These are phyloP conservation scores for Muscicapa striata DNA, from an alignment of 2,797 vertebrate species.

Conservation along the genomic window DNA sequence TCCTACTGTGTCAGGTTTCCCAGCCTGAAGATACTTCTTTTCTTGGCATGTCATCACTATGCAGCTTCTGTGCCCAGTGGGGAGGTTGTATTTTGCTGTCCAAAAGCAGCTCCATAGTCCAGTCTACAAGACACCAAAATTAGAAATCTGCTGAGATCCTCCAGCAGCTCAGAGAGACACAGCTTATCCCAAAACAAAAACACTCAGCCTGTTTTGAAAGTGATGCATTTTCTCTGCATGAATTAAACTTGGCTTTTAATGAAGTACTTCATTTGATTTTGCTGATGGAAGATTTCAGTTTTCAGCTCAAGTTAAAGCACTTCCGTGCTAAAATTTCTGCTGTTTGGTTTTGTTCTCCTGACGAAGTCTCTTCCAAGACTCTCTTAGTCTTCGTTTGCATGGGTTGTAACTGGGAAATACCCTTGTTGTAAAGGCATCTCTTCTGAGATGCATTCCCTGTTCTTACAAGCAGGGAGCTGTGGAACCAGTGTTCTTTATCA, in stretches of 20 bases:
- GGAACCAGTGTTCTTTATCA: background rate
- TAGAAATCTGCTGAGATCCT: background rate
- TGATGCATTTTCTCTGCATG: background rate
- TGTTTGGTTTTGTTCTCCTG: background rate
- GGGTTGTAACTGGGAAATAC: background rate
- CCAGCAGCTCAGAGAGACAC: background rate
- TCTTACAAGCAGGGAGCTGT: background rate
- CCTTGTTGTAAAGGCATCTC: background rate
- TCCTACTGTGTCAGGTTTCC: background rate
- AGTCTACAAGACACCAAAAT: background rate
- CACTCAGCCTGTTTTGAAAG: background rate
- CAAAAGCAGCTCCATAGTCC: background rate
- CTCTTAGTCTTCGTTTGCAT: background rate
- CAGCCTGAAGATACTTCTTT: background rate
- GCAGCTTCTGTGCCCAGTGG: background rate
- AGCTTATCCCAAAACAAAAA: conserved; percentile 8
- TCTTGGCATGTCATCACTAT: background rate
- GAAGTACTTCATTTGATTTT: conserved; percentile 32
- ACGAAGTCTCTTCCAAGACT: background rate
- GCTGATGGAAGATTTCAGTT: conserved; percentile 9
- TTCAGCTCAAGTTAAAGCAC: conserved; percentile 11
- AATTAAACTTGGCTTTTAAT: conserved; percentile 42
- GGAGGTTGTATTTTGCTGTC: background rate
- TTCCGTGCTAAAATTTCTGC: background rate
- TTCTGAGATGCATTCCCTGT: background rate